Evolutionary conservation across 2,113 vertebrate species (phyloP).

Genomic region (Cinclus mexicanus): DNA sequence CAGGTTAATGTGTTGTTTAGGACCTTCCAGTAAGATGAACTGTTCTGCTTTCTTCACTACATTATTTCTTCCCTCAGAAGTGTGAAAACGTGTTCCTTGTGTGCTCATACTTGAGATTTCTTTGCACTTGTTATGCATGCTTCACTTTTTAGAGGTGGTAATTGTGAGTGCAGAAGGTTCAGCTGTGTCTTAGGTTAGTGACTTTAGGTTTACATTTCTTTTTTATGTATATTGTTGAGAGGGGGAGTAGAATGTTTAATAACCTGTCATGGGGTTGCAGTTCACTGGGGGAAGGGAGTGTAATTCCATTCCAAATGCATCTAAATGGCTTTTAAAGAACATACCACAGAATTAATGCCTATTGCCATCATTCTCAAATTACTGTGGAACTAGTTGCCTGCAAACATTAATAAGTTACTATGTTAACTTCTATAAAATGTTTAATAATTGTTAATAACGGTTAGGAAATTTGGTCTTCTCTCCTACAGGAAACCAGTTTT

Average conservation of each 20-base stretch:
- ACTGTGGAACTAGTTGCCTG: background rate
- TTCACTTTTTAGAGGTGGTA: background rate
- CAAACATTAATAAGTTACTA: background rate
- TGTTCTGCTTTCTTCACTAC: background rate
- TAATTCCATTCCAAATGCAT: background rate
- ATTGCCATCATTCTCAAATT: background rate
- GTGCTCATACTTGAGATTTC: background rate
- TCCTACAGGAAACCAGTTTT: background rate
- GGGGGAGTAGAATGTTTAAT: background rate
- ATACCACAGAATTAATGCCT: background rate
- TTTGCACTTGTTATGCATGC: background rate
- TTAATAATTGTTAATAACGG: background rate
- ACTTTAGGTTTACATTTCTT: background rate
- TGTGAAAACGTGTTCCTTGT: fast-evolving
- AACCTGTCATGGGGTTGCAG: background rate
- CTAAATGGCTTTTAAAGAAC: slow-evolving; percentile 6
- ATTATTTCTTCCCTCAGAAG: background rate
- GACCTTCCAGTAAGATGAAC: background rate
- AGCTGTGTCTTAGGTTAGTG: background rate
- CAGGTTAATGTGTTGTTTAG: background rate
- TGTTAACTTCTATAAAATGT: background rate
- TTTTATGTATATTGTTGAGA: background rate
- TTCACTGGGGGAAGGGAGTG: background rate
- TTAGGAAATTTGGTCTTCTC: background rate
- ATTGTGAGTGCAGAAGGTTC: background rate